phyloP scores from a whole-genome alignment of 1,140 invertebrate species.

The Leptopilina boulardi region DNA sequence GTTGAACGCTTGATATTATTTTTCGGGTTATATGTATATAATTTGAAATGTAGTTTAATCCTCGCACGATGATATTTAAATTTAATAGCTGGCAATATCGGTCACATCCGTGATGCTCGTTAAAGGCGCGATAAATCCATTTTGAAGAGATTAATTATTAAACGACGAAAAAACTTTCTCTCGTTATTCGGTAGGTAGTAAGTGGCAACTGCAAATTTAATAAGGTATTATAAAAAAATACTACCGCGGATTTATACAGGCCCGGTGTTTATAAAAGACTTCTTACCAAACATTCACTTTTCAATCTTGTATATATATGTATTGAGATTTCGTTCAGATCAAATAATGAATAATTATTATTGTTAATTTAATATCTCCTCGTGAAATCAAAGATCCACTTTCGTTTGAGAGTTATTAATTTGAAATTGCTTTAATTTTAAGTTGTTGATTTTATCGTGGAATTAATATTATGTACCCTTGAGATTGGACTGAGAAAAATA shows the following conservation, averaged over 20 bases:
- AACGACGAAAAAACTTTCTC: constrained; percentile 26
- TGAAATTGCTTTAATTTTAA: too few species aligned
- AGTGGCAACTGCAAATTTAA: constrained; percentile 32
- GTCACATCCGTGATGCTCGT: constrained; percentile 17
- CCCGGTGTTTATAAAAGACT: constrained; percentile 6
- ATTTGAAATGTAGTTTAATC: background rate
- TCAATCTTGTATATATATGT: background rate
- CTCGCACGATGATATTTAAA: background rate
- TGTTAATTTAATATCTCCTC: background rate
- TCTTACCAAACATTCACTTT: background rate
- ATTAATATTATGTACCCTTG: too few species aligned
- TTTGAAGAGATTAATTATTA: constrained; percentile 22
- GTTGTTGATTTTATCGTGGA: too few species aligned
- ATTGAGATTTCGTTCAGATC: background rate
- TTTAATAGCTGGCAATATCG: constrained; percentile 10
- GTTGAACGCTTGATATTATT: background rate
- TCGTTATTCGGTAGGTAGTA: constrained; percentile 26
- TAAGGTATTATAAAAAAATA: constrained; percentile 23
- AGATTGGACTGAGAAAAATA: too few species aligned
- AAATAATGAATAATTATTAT: constrained; percentile 4
- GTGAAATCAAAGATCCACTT: background rate
- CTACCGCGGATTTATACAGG: constrained; percentile 23
- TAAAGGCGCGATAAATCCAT: constrained; percentile 32
- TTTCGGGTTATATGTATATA: background rate
- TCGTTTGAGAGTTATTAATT: background rate